Conservation (phyloP, 1,140 invertebrate genomes). For the Fopius arisanus region DNA sequence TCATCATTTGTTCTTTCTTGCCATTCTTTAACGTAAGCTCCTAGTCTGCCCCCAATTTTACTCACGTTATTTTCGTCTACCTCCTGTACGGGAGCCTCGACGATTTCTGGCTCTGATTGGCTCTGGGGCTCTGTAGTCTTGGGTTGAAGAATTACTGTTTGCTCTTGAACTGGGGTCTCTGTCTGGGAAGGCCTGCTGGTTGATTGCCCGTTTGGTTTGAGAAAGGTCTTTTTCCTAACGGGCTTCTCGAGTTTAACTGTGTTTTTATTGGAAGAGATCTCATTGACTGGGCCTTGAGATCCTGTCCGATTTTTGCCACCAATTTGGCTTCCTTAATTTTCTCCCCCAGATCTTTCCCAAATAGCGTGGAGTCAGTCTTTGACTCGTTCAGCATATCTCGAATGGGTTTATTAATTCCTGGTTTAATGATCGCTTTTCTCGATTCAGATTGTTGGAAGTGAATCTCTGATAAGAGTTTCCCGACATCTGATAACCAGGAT, state of each 20-base stretch:
- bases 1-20: slow-evolving; percentile 17
- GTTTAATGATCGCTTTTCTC: slow-evolving; percentile 20
- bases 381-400: slow-evolving; percentile 11
- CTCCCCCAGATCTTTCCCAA: slow-evolving; percentile 19
- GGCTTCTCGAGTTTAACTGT: slow-evolving; percentile 23
- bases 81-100: not conserved
- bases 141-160: slow-evolving; percentile 9
- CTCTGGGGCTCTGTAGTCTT: not conserved
- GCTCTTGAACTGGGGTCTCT: slow-evolving; percentile 14
- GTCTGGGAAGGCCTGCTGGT: slow-evolving; percentile 7
- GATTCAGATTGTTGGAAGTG: not conserved
- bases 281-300: not conserved
- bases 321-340: slow-evolving; percentile 16
- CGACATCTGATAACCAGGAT: not conserved
- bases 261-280: not conserved
- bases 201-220: slow-evolving; percentile 19
- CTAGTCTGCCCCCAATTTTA: slow-evolving; percentile 12
- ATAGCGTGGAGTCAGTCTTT: slow-evolving; percentile 1
- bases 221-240: slow-evolving; percentile 12
- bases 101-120: not conserved
- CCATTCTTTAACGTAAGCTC: slow-evolving; percentile 8
- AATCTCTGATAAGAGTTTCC: not conserved
- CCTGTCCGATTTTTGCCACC: not conserved
- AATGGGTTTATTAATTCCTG: not conserved
- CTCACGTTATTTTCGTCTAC: not conserved